phyloP scores from a whole-genome alignment of 1,140 invertebrate species.

The Apocrypta bakeri region DNA sequence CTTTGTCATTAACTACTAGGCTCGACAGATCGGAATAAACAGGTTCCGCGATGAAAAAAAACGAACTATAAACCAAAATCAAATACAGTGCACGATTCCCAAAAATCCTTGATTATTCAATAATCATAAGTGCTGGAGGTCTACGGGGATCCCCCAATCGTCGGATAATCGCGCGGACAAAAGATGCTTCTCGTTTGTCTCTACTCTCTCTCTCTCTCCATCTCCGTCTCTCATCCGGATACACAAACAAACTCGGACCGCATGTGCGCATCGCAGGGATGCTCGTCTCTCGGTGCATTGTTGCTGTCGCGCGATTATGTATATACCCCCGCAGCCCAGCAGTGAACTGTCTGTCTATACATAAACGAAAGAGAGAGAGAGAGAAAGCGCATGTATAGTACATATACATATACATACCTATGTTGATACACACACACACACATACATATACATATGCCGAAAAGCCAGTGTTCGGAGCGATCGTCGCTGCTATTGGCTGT shows the following conservation, averaged over 20 bases:
- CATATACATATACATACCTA: too few relatives aligned
- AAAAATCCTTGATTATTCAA: background rate
- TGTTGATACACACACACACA: too few relatives aligned
- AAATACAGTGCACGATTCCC: too few relatives aligned
- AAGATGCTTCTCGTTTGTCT: background rate
- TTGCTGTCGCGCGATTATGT: background rate
- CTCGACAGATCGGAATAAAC: too few relatives aligned
- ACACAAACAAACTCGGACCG: conserved; percentile 5
- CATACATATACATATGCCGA: background rate
- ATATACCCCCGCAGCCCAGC: background rate
- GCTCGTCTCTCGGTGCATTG: background rate
- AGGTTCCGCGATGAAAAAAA: background rate
- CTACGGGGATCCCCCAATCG: background rate
- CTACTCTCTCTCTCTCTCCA: background rate
- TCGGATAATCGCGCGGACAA: conserved; percentile 7
- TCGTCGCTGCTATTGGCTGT: conserved; percentile 1
- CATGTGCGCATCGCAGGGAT: conserved; percentile 39
- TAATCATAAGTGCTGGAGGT: background rate
- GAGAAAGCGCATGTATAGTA: too few relatives aligned
- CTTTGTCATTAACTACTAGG: too few relatives aligned
- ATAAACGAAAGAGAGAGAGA: too few relatives aligned
- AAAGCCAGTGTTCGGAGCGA: background rate
- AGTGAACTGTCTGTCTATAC: too few relatives aligned
- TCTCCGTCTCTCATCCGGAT: background rate
- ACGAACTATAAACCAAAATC: background rate